phyloP scores from a whole-genome alignment of 2,113 vertebrate genomes.

The Hyperoodon ampullatus region DNA sequence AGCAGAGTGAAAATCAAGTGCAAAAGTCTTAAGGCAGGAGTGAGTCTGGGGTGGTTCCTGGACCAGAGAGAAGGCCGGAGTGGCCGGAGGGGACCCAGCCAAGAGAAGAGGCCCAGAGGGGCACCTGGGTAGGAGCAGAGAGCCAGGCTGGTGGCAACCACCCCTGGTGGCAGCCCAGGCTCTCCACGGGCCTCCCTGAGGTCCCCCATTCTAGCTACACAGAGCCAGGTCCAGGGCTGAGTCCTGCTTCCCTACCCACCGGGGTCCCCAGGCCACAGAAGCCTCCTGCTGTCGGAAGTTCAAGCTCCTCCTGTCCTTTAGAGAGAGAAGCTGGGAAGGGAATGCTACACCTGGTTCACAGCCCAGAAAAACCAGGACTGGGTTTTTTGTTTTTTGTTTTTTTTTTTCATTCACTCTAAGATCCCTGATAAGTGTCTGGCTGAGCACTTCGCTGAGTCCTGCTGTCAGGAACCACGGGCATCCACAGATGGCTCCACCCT shows the following conservation, averaged over 20 bases:
- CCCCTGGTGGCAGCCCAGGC: neutral
- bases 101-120: too few relatives aligned
- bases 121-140: too few relatives aligned
- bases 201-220: too few relatives aligned
- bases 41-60: neutral
- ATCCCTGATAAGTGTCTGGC: neutral
- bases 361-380: neutral
- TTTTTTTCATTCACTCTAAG: neutral
- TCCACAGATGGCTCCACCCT: neutral
- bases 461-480: neutral
- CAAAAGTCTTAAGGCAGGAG: neutral
- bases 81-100: too few relatives aligned
- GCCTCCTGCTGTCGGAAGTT: neutral
- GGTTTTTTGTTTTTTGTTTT: fast-evolving
- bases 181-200: neutral
- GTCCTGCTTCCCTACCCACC: neutral
- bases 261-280: neutral
- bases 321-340: neutral
- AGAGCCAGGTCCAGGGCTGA: neutral
- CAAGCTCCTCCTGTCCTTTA: neutral
- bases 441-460: neutral
- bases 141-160: neutral
- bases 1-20: neutral
- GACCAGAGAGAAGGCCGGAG: neutral
- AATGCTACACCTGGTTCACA: neutral